phyloP scores from a whole-genome alignment of 1,140 invertebrate species.

The Tenebrio molitor region DNA sequence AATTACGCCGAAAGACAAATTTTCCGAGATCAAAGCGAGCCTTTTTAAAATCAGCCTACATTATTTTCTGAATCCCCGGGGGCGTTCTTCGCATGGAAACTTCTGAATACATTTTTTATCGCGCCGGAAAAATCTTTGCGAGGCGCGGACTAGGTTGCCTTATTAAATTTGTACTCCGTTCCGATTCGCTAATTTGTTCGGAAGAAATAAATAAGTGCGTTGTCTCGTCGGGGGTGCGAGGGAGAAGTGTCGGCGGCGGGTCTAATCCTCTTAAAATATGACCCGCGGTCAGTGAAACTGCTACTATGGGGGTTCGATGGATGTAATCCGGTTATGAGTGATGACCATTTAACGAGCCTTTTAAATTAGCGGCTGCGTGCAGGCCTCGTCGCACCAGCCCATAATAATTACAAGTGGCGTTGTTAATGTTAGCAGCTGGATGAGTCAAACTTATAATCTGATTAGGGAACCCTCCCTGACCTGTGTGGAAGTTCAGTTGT shows the following conservation, averaged over 20 bases:
- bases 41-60: no score
- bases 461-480: constrained; percentile 6
- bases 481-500: constrained; percentile 2
- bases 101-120: no score
- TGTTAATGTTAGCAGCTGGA: constrained; percentile 10
- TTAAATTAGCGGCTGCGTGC: constrained; percentile 1
- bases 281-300: neutral
- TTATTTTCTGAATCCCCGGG: no score
- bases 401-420: constrained; percentile 8
- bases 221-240: no score
- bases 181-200: no score
- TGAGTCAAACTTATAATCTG: constrained; percentile 7
- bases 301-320: neutral
- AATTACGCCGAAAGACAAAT: neutral
- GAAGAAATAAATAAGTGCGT: no score
- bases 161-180: no score
- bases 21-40: no score
- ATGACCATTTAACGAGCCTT: constrained; percentile 4
- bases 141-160: no score
- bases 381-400: neutral
- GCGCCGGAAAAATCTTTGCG: no score
- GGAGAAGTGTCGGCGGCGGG: no score
- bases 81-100: no score
- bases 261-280: neutral
- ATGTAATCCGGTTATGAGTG: neutral